Conservation (phyloP, 2,888 invertebrate genomes). For the Tanytarsus gracilentus region DNA sequence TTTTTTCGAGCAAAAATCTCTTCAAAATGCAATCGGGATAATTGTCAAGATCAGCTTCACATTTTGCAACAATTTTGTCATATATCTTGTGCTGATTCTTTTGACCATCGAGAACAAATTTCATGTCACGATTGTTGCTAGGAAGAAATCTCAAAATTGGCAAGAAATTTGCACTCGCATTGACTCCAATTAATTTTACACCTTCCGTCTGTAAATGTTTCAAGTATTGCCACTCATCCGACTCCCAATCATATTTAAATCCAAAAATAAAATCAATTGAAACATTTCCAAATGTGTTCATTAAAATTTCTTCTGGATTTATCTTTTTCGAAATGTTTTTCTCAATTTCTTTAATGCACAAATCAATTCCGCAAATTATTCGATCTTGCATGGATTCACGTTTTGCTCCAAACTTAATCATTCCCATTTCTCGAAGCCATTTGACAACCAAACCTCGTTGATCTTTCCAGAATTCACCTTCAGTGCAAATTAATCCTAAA, state of each 20-base stretch:
- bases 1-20: constrained; percentile 54
- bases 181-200: constrained; percentile 70
- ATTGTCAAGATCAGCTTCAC: constrained; percentile 30
- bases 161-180: constrained; percentile 75
- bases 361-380: constrained; percentile 57
- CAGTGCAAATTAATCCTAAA: constrained; percentile 72
- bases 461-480: constrained; percentile 72
- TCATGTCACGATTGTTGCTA: constrained; percentile 53
- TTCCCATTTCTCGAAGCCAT: constrained; percentile 66
- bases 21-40: constrained; percentile 53
- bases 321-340: constrained; percentile 36
- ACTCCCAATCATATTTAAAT: constrained; percentile 55
- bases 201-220: constrained; percentile 74
- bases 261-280: constrained; percentile 73
- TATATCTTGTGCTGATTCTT: constrained; percentile 63
- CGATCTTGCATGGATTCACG: constrained; percentile 55
- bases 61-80: constrained; percentile 53
- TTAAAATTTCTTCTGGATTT: constrained; percentile 38
- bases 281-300: constrained; percentile 66
- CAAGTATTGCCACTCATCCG: constrained; percentile 68
- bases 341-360: constrained; percentile 45
- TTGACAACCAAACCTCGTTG: constrained; percentile 64
- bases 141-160: constrained; percentile 56
- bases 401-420: constrained; percentile 54
- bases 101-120: constrained; percentile 59